Evolutionary conservation across 1,140 invertebrate genomes (phyloP).

Genomic region (Monochamus saltuarius): DNA sequence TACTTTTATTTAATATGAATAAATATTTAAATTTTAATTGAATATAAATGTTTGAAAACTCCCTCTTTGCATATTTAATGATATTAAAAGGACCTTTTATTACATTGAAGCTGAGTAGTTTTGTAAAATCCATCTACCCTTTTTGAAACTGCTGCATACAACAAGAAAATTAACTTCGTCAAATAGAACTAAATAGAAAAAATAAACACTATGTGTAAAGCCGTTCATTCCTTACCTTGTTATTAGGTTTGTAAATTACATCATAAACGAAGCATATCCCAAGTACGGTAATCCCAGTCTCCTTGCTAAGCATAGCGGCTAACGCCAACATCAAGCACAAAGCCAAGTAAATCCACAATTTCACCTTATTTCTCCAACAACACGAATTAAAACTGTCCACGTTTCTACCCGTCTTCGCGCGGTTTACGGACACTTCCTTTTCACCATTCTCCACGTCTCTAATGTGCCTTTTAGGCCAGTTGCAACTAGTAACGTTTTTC

Average conservation of each 20-base stretch:
- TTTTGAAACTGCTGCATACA: too few relatives aligned
- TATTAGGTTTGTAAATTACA: slow-evolving; percentile 48
- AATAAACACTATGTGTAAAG: too few relatives aligned
- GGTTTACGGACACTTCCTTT: slow-evolving; percentile 10
- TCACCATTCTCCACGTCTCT: slow-evolving; percentile 25
- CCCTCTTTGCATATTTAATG: too few relatives aligned
- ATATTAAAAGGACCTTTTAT: too few relatives aligned
- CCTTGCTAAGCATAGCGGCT: slow-evolving; percentile 81
- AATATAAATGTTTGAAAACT: too few relatives aligned
- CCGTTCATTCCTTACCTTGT: slow-evolving; percentile 25
- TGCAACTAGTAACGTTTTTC: slow-evolving; percentile 43
- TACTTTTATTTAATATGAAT: too few relatives aligned
- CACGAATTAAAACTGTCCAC: slow-evolving; percentile 22
- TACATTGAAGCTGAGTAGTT: too few relatives aligned
- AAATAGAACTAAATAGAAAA: too few relatives aligned
- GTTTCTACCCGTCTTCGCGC: slow-evolving; percentile 9
- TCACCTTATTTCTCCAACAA: slow-evolving; percentile 51
- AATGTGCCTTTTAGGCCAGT: slow-evolving; percentile 40
- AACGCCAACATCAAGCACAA: slow-evolving; percentile 60
- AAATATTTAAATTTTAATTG: too few relatives aligned
- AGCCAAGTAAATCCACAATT: slow-evolving; percentile 58
- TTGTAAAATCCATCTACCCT: too few relatives aligned
- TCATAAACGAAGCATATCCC: slow-evolving; percentile 83
- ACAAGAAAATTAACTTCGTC: too few relatives aligned
- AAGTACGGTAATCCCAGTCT: slow-evolving; percentile 89